Evolutionary conservation across 2,888 invertebrate genomes (phyloP), one percentile per base, ranked within the genome.

Genomic region (Drosophila flavopinicola): DNA sequence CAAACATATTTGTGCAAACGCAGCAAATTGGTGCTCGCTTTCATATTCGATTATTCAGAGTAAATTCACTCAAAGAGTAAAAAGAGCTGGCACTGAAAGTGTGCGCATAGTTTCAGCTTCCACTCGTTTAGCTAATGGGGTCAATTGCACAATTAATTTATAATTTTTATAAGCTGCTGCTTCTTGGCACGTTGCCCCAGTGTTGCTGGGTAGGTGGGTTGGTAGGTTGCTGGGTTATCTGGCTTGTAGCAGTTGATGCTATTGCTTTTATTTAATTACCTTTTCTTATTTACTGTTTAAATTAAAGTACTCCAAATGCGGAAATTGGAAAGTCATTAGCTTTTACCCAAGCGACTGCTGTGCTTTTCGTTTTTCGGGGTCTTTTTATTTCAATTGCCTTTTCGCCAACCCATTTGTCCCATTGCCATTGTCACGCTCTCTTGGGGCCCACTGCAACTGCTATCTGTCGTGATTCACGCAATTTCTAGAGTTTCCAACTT

Each of bases 101-200:
- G 37, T 35, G 35, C 42, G 29, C 69, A 41, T 58, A 61, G 58
- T 69, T 66, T 30, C 41, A 45, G 44, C 27, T 45, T 47, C 35
- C 54, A 53, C 49, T 37, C 49, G 56, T 66, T 66, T 58, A 45
- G 54, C 38, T 38, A 74, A 73, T 69, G 53, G 73, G 85, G 82
- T 80, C 76, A 80, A 80, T 73, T 84, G 73, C 66, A 76, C 74
- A 75, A 75, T 75, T 75, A 75, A 73, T 70, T 76, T 64, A 78
- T 75, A 75, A 73, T 64, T 77, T 65, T 53, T 42, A 42, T 71
- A 66, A 75, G 60, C 66, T 53, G 42, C 6, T 30, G 35, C 25
- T 38, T 33, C 52, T 47, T 57, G 68, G 38, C 58, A 44, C 17
- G 13, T 42, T 54, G 47, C 54, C 44, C 39, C 42, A 29, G 33